Conservation (phyloP, 2,113 vertebrate species). For the Sylvietta virens region DNA sequence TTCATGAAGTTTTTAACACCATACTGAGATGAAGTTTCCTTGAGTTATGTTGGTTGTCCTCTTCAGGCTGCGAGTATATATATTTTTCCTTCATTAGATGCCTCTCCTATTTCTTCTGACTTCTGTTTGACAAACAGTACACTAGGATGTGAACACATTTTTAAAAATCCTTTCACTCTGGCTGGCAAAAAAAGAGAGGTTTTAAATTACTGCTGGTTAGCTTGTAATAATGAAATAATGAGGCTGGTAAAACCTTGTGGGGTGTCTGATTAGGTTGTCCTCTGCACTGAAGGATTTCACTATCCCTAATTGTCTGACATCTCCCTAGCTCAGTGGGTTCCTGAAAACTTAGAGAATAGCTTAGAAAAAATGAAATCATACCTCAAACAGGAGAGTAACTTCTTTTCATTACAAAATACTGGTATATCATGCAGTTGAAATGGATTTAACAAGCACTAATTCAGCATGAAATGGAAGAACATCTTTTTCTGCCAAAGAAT, state of each 20-base stretch:
- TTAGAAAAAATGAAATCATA: not conserved
- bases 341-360: not conserved
- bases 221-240: not conserved
- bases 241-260: not conserved
- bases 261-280: not conserved
- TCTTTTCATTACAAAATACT: not conserved
- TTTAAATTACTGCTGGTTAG: not conserved
- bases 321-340: not conserved
- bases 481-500: not conserved
- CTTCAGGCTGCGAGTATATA: not conserved
- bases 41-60: not conserved
- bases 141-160: not conserved
- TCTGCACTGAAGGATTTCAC: not conserved
- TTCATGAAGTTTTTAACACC: not conserved
- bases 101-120: not conserved
- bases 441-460: not conserved
- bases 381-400: not conserved
- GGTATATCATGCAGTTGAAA: not conserved
- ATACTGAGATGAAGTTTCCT: not conserved
- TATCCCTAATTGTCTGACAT: not conserved
- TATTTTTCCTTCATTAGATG: not conserved
- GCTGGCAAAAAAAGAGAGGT: not conserved
- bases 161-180: not conserved
- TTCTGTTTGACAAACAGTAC: not conserved
- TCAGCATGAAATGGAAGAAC: not conserved